Base-by-base conservation (phyloP, 2,888 invertebrate genomes). In the Agapostemon virescens region DNA sequence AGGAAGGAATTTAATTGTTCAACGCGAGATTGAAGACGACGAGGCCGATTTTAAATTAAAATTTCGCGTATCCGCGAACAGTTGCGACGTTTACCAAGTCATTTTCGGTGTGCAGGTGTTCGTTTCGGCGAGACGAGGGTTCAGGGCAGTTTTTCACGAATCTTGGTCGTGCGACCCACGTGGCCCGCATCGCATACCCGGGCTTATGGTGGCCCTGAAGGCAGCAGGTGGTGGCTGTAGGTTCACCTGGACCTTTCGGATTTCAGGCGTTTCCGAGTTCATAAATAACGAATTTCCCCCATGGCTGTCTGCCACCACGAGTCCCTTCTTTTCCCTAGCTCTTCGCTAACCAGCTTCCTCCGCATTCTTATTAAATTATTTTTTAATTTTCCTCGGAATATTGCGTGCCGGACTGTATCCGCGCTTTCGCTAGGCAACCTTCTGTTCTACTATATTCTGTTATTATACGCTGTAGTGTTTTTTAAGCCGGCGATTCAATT, bases 151-250 rank as follows among this genome's bases (percentile, higher is more conserved):
- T 86, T 83, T 86, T 86, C 86, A 84, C 74, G 72, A 79, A 78
- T 71, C 82, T 61, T 74, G 72, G 49, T 70, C 73, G 76, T 63
- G 71, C 69, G 72, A 82, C 79, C 78, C 82, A 81, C 77, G 77
- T 80, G 77, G 77, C 40, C 52, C 42, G 52, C 77, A 33, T 36
- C 30, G 52, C 70, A 30, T 72, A 72, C 74, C 74, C 52, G 72
- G 71, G 70, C 61, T 72, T 74, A 58, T 63, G 52, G 70, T 70
- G 72, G 69, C 84, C 82, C 77, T 68, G 77, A 69, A 82, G 87
- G 85, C 89, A 88, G 90, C 90, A 90, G 90, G 90, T 90, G 90
- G 88, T 87, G 85, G 58, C 82, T 73, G 77, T 74, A 81, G 85
- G 75, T 79, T 88, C 89, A 89, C 89, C 89, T 89, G 89, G 89